Base-by-base conservation (phyloP, 2,113 vertebrate genomes). In the Spea multiplicata region DNA sequence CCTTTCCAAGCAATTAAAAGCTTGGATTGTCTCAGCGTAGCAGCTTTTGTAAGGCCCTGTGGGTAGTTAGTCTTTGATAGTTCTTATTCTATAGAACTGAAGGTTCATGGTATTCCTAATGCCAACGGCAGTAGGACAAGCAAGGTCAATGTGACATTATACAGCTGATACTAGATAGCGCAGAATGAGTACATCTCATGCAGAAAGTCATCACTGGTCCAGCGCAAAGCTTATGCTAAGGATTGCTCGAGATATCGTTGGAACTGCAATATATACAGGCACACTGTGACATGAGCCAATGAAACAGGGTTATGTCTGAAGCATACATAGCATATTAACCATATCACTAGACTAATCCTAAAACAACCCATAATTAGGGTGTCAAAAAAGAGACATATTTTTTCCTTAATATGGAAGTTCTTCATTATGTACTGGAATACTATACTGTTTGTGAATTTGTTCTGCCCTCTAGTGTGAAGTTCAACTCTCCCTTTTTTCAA, bases 51-150 rank as follows among this genome's bases (percentile, higher is more conserved):
- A 68, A 65, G 47, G 4, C n/a, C 59, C 76, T 71, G 67, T 71
- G 55, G 67, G 55, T 64, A 44, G 30, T 68, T 61, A 44, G 16
- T 65, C 45, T 57, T n/a, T 78, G 76, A 64, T 53, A 78, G n/a
- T 16, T 78, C 61, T 64, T 71, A 62, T 64, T 71, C 68, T 47
- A 48, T 64, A 64, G 57, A 71, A 61, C 47, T 70, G 66, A 62
- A 59, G 61, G 66, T 17, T 64, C 66, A 71, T 77, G 75, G 52
- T 78, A 78, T 78, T 78, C 57, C 70, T 77, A 77, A 77, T n/a
- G 48, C 16, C 30, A 47, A 65, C 71, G 76, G 48, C 52, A 78
- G 61, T 50, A 78, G 76, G 76, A 78, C 59, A 64, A 71, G 76
- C 68, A 78, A 78, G 76, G 76, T 78, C 68, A 71, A 30, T 46